Conservation (phyloP, 2,113 vertebrate species). For the Oreochromis spilurus region DNA sequence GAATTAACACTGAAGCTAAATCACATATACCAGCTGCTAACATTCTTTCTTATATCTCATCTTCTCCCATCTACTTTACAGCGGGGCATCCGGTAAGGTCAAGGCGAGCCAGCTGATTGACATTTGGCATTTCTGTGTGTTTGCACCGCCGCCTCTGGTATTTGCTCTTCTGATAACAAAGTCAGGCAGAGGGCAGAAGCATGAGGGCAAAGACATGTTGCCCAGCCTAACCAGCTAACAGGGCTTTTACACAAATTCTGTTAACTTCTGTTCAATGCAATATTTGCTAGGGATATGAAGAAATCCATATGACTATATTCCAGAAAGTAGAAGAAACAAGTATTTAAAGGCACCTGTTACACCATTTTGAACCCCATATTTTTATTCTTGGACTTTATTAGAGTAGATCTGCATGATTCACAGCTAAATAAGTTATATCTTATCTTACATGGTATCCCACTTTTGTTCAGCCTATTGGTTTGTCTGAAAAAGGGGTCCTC, state of each 20-base stretch:
- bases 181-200: constrained; percentile 38
- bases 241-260: neutral
- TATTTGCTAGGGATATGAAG: neutral
- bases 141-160: constrained; percentile 36
- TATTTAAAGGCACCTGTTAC: neutral
- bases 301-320: neutral
- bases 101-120: constrained; percentile 38
- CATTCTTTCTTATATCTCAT: constrained; percentile 13
- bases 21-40: neutral
- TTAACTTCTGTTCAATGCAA: neutral
- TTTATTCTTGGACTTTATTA: neutral
- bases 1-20: neutral
- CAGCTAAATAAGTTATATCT: neutral
- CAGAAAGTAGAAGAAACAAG: neutral
- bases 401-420: neutral
- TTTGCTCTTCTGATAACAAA: constrained; percentile 59
- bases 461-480: neutral
- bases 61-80: neutral
- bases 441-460: neutral
- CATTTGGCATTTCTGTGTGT: constrained; percentile 57
- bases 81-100: constrained; percentile 17
- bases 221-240: constrained; percentile 12
- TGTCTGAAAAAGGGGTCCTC: fast-evolving
- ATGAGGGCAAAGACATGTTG: neutral
- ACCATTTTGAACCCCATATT: neutral